These are phyloP conservation scores for Aythya baeri DNA, from an alignment of 2,113 vertebrate genomes.

Conservation along the genomic window DNA sequence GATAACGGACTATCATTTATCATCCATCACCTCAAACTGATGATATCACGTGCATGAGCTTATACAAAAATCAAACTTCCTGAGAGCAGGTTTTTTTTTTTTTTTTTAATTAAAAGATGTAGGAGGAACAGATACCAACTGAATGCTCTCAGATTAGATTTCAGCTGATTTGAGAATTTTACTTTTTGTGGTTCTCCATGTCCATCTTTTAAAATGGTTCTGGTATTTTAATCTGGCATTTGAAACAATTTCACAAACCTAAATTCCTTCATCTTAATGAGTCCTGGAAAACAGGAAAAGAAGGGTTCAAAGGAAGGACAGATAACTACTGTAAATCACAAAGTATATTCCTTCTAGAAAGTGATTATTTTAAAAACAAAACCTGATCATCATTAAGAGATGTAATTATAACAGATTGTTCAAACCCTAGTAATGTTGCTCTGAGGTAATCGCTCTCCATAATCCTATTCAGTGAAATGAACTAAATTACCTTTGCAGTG, in stretches of 20 bases:
- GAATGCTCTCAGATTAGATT: conserved; percentile 2
- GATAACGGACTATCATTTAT: not conserved
- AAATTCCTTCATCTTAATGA: conserved; percentile 74
- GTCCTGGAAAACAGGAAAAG: conserved; percentile 81
- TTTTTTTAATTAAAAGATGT: not conserved
- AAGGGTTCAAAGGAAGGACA: conserved; percentile 79
- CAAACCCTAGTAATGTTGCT: conserved; percentile 67
- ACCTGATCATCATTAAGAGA: conserved; percentile 79
- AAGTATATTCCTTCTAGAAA: conserved; percentile 75
- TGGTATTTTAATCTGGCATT: conserved; percentile 26
- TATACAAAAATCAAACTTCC: not conserved
- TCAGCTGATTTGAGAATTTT: conserved; percentile 12
- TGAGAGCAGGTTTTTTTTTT: no score
- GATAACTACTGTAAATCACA: conserved; percentile 85
- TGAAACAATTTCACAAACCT: conserved; percentile 70
- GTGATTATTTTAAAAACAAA: conserved; percentile 74
- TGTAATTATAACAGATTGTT: conserved; percentile 81
- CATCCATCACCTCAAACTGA: conserved; percentile 5
- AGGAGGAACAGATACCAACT: not conserved
- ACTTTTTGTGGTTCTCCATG: not conserved
- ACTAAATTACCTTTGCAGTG: conserved; percentile 74
- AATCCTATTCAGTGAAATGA: conserved; percentile 54
- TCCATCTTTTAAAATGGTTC: not conserved
- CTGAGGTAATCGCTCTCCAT: conserved; percentile 76
- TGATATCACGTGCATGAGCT: not conserved